phyloP scores from a whole-genome alignment of 2,797 vertebrate species.

The Acomys russatus region DNA sequence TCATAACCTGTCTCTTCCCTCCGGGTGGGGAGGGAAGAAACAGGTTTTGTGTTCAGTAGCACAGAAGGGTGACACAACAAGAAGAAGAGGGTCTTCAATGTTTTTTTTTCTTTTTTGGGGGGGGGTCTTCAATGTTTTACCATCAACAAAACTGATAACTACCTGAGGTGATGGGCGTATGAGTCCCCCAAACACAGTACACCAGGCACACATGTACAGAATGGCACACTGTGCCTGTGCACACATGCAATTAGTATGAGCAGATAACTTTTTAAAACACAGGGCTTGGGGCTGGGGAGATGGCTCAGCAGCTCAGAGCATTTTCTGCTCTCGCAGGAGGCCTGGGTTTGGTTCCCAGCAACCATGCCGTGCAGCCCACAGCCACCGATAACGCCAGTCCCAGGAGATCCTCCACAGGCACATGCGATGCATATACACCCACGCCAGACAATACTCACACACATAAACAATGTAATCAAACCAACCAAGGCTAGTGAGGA shows the following conservation, averaged over 20 bases:
- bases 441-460: background rate
- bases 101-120: background rate
- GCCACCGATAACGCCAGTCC: background rate
- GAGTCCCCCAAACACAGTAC: background rate
- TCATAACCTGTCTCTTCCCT: background rate
- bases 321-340: background rate
- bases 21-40: background rate
- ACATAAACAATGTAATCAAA: background rate
- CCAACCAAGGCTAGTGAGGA: background rate
- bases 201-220: background rate
- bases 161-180: background rate
- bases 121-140: background rate
- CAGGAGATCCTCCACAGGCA: background rate
- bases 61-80: background rate
- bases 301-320: background rate
- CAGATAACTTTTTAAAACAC: background rate
- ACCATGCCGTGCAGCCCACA: background rate
- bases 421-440: background rate
- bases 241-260: background rate
- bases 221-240: no score
- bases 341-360: background rate
- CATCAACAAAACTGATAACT: background rate
- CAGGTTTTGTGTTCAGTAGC: background rate
- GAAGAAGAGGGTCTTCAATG: background rate
- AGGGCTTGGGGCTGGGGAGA: background rate